Base-by-base conservation (phyloP, 2,113 vertebrate genomes). In the Bambusicola thoracicus region DNA sequence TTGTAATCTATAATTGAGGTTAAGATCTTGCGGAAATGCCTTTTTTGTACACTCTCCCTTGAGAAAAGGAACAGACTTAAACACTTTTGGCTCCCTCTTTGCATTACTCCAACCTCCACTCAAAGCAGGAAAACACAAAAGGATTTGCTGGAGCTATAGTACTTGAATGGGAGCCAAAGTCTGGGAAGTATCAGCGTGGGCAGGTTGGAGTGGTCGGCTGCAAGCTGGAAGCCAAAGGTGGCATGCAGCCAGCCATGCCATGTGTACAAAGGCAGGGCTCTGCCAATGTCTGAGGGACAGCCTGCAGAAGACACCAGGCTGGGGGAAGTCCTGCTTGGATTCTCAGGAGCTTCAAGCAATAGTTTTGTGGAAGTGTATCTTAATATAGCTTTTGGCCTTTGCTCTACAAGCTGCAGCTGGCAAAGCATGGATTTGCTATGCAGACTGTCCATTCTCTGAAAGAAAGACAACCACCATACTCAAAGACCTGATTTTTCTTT, bases 81-180 rank as follows among this genome's bases (percentile, higher is more conserved):
- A 65, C 11, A 51, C 34, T 81, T 69, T 55, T 66, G 61, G 24
- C n/a, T 90, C 18, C 11, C 27, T 83, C 68, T 51, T 53, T 34
- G 55, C 17, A 40, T n/a, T n/a, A 84, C 8, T 4, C 8, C 67
- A 81, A 81, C 32, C 46, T 70, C 56, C 80, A 38, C 25, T 32
- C 83, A 78, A 83, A 83, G 65, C 25, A 32, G 53, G 58, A 84
- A 68, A 89, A 90, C 44, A 85, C 53, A 79, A 81, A 84, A 36
- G 66, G 30, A 48, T 80, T 86, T 76, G 6, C 8, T 58, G 15
- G 8, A 78, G 38, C 40, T 46, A 40, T n/a, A 41, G n/a, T 58
- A 29, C 40, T 58, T 18, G 2, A 93, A 85, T 16, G 19, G 73
- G 53, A 89, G 46, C 46, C 48, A 69, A 85, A 62, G 56, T 75